Evolutionary conservation across 1,140 invertebrate genomes (phyloP).

Genomic region (Heliconius melpomene): DNA sequence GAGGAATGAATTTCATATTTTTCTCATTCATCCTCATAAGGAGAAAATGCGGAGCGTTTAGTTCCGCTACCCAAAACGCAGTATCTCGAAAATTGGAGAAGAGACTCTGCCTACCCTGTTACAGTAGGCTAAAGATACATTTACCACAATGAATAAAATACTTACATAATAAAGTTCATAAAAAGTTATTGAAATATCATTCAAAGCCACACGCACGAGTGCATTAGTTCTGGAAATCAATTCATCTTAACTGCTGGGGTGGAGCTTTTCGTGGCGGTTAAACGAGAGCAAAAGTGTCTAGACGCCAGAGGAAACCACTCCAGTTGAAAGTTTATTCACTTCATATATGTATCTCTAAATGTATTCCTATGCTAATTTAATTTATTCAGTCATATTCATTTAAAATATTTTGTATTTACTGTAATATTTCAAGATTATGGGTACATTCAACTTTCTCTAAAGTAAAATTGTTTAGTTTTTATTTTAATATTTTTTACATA

Average conservation of each 20-base stretch:
- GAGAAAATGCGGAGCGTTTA: too few relatives aligned
- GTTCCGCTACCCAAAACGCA: neutral
- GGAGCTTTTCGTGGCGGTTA: neutral
- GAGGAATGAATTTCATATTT: too few relatives aligned
- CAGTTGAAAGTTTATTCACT: neutral
- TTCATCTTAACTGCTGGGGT: conserved; percentile 16
- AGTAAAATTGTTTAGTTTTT: neutral
- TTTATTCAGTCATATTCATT: conserved; percentile 8
- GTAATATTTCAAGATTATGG: too few relatives aligned
- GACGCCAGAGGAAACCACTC: neutral
- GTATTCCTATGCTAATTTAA: neutral
- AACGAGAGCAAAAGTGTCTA: conserved; percentile 11
- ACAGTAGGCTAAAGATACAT: neutral
- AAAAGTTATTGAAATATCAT: neutral
- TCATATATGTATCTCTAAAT: neutral
- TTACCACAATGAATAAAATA: neutral
- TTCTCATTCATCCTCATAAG: too few relatives aligned
- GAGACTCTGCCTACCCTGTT: neutral
- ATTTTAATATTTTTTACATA: neutral
- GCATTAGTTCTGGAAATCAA: neutral
- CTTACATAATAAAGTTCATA: neutral
- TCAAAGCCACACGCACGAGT: neutral
- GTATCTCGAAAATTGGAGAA: too few relatives aligned
- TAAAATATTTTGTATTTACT: neutral
- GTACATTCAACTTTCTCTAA: neutral